A percentile compares a stretch with the other conserved stretches of the same genome.
Evolutionary conservation across 2,888 invertebrate species (phyloP).

Genomic region (Drosophila peninsularis): DNA sequence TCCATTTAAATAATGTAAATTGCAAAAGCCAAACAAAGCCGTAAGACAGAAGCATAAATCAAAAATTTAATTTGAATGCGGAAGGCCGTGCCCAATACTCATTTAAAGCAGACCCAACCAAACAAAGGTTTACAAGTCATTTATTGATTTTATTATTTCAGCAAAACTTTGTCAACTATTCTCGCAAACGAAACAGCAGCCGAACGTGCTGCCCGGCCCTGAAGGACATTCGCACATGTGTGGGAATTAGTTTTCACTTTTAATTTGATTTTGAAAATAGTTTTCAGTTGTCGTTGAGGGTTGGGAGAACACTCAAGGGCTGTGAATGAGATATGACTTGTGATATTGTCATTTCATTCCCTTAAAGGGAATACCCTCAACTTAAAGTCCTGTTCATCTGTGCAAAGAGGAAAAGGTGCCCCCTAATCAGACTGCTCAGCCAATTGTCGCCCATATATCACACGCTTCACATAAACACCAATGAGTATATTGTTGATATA

Average conservation of each 20-base stretch:
- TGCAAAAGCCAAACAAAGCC: constrained; percentile 4
- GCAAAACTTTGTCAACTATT: constrained; percentile 58
- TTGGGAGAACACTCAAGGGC: constrained; percentile 15
- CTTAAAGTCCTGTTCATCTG: neutral
- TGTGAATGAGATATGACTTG: constrained; percentile 28
- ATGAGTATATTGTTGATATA: constrained; percentile 36
- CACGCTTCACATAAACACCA: constrained; percentile 32
- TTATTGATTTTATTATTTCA: constrained; percentile 75
- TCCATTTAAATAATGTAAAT: constrained; percentile 27
- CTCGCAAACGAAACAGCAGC: constrained; percentile 11
- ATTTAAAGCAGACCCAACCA: constrained; percentile 30
- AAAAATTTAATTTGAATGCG: constrained; percentile 38
- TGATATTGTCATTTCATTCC: constrained; percentile 2
- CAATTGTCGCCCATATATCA: constrained; percentile 52
- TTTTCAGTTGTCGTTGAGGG: constrained; percentile 30
- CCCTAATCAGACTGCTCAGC: neutral
- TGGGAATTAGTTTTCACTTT: constrained; percentile 62
- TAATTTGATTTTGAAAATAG: constrained; percentile 71
- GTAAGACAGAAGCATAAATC: constrained; percentile 41
- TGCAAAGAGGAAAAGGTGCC: neutral
- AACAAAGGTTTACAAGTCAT: constrained; percentile 60
- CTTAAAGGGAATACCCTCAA: neutral
- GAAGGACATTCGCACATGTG: constrained; percentile 47
- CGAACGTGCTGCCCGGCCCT: constrained; percentile 12
- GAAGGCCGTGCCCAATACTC: constrained; percentile 34